phyloP scores from a whole-genome alignment of 2,113 vertebrate species.

The Mola mola region DNA sequence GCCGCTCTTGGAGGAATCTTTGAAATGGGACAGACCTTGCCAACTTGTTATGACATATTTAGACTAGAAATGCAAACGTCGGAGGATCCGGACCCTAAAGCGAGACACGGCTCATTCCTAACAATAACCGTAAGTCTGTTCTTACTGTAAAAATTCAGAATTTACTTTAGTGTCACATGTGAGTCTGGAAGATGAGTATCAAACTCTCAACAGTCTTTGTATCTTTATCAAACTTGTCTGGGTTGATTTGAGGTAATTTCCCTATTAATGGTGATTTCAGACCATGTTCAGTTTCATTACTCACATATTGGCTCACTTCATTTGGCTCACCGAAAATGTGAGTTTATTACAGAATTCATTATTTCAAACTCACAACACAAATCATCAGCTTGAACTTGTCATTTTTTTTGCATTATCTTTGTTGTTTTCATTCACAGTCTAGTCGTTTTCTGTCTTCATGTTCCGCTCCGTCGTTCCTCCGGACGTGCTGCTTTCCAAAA shows the following conservation, averaged over 20 bases:
- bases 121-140: not conserved
- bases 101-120: not conserved
- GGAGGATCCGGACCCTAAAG: not conserved
- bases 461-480: conserved; percentile 33
- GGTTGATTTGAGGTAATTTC: no score
- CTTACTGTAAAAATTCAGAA: not conserved
- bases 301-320: conserved; percentile 11
- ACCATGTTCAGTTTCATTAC: conserved; percentile 13
- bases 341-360: conserved; percentile 15
- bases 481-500: conserved; percentile 51
- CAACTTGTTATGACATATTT: conserved; percentile 25
- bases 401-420: conserved; percentile 20
- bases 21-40: conserved; percentile 8
- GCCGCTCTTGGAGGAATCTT: conserved; percentile 2
- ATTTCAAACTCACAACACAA: not conserved
- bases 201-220: no score
- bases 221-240: no score
- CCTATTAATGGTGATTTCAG: no score
- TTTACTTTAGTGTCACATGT: not conserved
- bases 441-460: conserved; percentile 22
- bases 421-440: conserved; percentile 24
- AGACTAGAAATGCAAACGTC: conserved; percentile 16
- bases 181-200: not conserved
- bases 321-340: not conserved
- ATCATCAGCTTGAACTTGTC: conserved; percentile 10